Evolutionary conservation across 2,797 vertebrate genomes (phyloP).

Genomic region (Jordanella pulchra): DNA sequence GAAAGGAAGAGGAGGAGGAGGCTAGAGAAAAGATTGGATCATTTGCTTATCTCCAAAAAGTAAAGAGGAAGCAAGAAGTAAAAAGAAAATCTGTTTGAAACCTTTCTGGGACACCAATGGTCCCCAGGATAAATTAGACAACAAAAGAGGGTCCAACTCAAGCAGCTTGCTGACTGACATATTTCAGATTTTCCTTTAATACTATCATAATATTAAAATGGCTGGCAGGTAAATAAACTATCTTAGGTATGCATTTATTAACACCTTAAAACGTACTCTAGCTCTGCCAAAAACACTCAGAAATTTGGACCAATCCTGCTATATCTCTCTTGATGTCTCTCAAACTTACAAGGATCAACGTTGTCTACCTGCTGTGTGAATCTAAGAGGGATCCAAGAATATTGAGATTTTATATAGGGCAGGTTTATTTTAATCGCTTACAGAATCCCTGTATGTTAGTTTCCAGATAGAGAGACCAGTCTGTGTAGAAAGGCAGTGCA

Average conservation of each 20-base stretch:
- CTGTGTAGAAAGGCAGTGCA: not conserved
- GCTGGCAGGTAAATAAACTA: constrained; percentile 40
- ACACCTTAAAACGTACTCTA: constrained; percentile 48
- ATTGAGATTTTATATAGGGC: not conserved
- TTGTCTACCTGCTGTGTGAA: constrained; percentile 13
- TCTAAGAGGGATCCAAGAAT: not conserved
- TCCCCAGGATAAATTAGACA: constrained; percentile 20
- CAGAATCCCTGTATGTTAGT: not conserved
- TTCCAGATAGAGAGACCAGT: not conserved
- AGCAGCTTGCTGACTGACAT: constrained; percentile 8
- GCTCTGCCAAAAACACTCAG: constrained; percentile 44
- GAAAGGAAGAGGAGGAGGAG: constrained; percentile 12
- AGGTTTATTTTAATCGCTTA: not conserved
- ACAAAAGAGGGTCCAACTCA: not conserved
- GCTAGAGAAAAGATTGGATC: constrained; percentile 17
- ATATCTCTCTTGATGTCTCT: constrained; percentile 57
- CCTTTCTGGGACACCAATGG: constrained; percentile 11
- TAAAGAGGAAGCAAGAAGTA: not conserved
- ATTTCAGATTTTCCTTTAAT: not conserved
- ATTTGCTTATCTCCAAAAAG: constrained; percentile 12
- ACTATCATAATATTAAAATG: constrained; percentile 10
- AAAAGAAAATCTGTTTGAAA: not conserved
- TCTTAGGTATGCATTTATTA: constrained; percentile 57
- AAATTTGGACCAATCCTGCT: constrained; percentile 64
- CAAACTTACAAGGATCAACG: constrained; percentile 36